phyloP scores from a whole-genome alignment of 1,140 invertebrate species.

The Eriocheir sinensis region DNA sequence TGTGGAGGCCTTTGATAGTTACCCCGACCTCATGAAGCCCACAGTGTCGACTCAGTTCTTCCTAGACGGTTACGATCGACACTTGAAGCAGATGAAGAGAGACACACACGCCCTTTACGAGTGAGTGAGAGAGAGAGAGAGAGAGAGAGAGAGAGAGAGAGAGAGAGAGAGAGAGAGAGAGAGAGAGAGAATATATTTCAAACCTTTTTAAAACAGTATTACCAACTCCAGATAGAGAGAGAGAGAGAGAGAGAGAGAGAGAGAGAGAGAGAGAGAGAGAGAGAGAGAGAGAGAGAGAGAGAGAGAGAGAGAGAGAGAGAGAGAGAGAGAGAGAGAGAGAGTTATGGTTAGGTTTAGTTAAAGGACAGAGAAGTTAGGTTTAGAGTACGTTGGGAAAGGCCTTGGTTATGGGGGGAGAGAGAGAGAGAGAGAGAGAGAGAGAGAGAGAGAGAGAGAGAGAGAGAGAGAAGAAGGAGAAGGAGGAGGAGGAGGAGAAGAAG shows the following conservation, averaged over 20 bases:
- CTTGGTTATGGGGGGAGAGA: too few species aligned
- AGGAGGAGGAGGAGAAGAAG: background rate
- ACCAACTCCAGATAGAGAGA: background rate
- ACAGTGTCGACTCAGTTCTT: background rate
- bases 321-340: background rate
- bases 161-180: background rate
- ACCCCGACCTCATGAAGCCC: background rate
- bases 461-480: background rate
- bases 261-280: background rate
- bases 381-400: background rate
- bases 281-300: background rate
- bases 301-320: background rate
- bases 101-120: background rate
- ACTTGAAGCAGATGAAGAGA: background rate
- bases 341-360: too few species aligned
- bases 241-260: conserved; percentile 5
- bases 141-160: background rate
- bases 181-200: background rate
- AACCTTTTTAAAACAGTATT: too few species aligned
- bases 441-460: background rate
- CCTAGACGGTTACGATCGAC: background rate
- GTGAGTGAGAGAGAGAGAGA: background rate
- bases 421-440: background rate
- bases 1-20: background rate
- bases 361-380: background rate